Evolutionary conservation across 2,888 invertebrate species (phyloP).

Genomic region (Plebejus melissa): DNA sequence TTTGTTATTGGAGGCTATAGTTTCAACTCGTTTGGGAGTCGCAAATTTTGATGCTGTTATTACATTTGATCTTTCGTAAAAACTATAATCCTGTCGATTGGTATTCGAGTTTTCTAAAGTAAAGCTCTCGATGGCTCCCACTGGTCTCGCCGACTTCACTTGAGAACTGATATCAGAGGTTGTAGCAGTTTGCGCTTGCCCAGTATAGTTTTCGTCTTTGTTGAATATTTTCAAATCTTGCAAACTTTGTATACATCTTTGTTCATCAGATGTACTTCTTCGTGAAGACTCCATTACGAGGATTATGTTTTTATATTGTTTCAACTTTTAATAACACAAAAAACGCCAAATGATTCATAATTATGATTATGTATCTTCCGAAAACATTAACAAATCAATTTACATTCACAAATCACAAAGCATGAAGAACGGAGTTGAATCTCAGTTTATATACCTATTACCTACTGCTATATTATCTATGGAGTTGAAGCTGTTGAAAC

Average conservation of each 20-base stretch:
- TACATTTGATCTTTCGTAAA: conserved; percentile 84
- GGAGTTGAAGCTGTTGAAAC: too few species aligned
- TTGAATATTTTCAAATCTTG: conserved; percentile 75
- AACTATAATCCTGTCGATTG: conserved; percentile 71
- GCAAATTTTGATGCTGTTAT: conserved; percentile 88
- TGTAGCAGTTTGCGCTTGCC: conserved; percentile 71
- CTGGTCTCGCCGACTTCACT: conserved; percentile 71
- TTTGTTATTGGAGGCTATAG: conserved; percentile 73
- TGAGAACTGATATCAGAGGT: conserved; percentile 59
- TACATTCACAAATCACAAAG: conserved; percentile 31
- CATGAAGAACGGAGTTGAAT: conserved; percentile 33
- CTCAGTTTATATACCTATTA: too few species aligned
- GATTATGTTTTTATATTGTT: background rate
- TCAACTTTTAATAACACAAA: conserved; percentile 33
- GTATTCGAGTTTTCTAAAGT: conserved; percentile 75
- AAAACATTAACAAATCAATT: conserved; percentile 39
- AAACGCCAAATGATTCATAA: conserved; percentile 44
- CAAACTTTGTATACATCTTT: conserved; percentile 69
- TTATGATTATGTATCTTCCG: conserved; percentile 41
- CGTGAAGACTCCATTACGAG: conserved; percentile 62
- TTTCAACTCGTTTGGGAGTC: conserved; percentile 85
- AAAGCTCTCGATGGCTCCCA: conserved; percentile 83
- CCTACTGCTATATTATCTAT: too few species aligned
- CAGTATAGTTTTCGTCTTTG: conserved; percentile 73
- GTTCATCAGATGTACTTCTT: conserved; percentile 65